These are phyloP conservation scores for Ciconia nigra DNA, from an alignment of 2,797 vertebrate species.

Conservation along the genomic window DNA sequence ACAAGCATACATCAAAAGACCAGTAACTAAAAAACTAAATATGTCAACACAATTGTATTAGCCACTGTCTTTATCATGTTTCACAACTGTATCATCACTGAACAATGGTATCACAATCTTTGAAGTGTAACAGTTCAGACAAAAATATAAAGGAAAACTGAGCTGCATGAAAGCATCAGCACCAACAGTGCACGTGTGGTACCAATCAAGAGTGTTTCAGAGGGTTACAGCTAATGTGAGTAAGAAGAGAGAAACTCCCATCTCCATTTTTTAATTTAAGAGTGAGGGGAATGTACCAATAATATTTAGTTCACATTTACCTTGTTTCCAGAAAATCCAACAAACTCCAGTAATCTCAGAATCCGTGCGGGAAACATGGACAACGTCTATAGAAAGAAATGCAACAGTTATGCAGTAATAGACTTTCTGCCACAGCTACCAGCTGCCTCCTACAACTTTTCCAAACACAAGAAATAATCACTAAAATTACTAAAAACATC, in stretches of 20 bases:
- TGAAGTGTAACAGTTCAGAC: background rate
- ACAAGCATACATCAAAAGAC: background rate
- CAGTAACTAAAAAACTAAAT: background rate
- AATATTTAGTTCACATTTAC: constrained; percentile 66
- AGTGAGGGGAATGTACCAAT: accelerated
- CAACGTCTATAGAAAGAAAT: constrained; percentile 80
- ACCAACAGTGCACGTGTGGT: background rate
- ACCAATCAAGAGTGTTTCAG: background rate
- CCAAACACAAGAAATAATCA: background rate
- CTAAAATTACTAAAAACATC: background rate
- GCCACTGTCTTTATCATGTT: background rate
- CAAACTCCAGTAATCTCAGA: constrained; percentile 91
- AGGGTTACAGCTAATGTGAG: background rate
- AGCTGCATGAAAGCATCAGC: background rate
- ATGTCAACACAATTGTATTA: background rate
- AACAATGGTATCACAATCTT: background rate
- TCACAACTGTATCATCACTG: background rate
- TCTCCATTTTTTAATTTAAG: background rate
- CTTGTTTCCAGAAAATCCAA: constrained; percentile 98
- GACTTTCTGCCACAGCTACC: background rate
- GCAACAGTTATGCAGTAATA: background rate
- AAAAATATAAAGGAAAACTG: background rate
- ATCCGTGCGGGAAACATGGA: constrained; percentile 95
- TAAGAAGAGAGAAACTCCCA: background rate
- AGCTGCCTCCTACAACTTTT: background rate